phyloP scores from a whole-genome alignment of 2,888 invertebrate genomes.

The Rhingia campestris region DNA sequence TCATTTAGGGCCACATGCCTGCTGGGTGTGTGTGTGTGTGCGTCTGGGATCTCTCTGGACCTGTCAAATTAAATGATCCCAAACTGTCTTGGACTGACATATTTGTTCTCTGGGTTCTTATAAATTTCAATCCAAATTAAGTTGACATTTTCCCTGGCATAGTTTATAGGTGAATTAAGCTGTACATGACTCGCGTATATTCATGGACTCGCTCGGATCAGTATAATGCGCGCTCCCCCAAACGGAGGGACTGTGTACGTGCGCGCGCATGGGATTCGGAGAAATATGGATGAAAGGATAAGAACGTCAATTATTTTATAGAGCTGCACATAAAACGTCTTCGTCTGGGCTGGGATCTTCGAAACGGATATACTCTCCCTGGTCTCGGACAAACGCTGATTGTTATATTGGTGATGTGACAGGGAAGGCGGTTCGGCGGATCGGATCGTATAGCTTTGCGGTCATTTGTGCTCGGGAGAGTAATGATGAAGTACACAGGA shows the following conservation, averaged over 20 bases:
- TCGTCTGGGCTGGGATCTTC: conserved; percentile 16
- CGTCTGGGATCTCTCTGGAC: conserved; percentile 39
- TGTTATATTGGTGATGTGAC: conserved; percentile 73
- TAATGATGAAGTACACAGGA: conserved; percentile 73
- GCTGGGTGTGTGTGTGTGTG: conserved; percentile 21
- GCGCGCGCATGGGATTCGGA: conserved; percentile 53
- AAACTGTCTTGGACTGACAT: conserved; percentile 76
- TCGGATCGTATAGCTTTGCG: conserved; percentile 24
- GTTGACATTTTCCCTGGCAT: conserved; percentile 75
- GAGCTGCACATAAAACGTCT: conserved; percentile 48
- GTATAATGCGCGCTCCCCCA: conserved; percentile 46
- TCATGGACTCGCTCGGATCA: conserved; percentile 21
- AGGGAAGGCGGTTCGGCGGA: conserved; percentile 41
- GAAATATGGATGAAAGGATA: conserved; percentile 76
- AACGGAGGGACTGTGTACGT: conserved; percentile 2
- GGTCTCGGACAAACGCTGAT: conserved; percentile 42
- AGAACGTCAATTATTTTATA: conserved; percentile 77
- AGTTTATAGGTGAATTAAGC: conserved; percentile 76
- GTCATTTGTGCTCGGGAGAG: conserved; percentile 67
- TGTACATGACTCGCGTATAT: conserved; percentile 72
- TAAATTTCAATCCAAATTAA: conserved; percentile 78
- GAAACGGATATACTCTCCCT: conserved; percentile 50
- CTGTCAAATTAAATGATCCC: conserved; percentile 77
- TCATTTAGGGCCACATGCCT: conserved; percentile 13
- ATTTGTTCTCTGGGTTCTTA: conserved; percentile 76